Evolutionary conservation across 2,797 vertebrate genomes (phyloP).

Genomic region (Paratrypauchen microcephalus): DNA sequence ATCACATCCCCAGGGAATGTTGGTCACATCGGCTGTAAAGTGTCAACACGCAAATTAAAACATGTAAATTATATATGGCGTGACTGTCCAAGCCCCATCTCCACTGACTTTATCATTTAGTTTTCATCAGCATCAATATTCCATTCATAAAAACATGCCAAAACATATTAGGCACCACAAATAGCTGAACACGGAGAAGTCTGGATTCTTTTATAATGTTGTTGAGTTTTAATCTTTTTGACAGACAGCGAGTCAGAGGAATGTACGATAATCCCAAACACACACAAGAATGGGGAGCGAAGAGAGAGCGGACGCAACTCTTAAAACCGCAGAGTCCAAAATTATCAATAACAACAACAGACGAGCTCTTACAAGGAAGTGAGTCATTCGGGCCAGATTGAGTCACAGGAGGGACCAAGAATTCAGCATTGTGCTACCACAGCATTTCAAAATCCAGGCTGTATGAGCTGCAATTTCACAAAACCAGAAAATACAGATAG

Average conservation of each 20-base stretch:
- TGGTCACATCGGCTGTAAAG: no score
- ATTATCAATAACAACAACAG: slow-evolving; percentile 36
- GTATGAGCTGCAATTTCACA: slow-evolving; percentile 12
- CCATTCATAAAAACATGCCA: background rate
- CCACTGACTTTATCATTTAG: no score
- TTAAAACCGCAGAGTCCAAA: slow-evolving; percentile 41
- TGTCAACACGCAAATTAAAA: no score
- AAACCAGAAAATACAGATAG: background rate
- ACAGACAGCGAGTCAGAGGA: slow-evolving; percentile 69
- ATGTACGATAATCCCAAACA: slow-evolving; percentile 65
- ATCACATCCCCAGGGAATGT: no score
- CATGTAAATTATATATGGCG: no score
- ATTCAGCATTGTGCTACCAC: slow-evolving; percentile 28
- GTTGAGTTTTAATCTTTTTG: slow-evolving; percentile 65
- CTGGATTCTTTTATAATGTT: slow-evolving; percentile 64
- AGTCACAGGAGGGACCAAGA: slow-evolving; percentile 45
- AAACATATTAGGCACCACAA: slow-evolving; percentile 31
- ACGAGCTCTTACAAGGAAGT: slow-evolving; percentile 45
- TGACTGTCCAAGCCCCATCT: no score
- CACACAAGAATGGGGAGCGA: slow-evolving; percentile 31
- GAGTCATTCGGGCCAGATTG: slow-evolving; percentile 54
- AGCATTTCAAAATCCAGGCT: slow-evolving; percentile 17
- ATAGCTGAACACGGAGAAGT: slow-evolving; percentile 31
- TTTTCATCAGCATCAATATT: background rate
- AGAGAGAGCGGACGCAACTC: slow-evolving; percentile 22